A percentile compares a stretch with the other conserved stretches of the same genome.
These are phyloP conservation scores for Pseudeuparius sepicola DNA, from an alignment of 2,888 invertebrate genomes.

Conservation along the genomic window DNA sequence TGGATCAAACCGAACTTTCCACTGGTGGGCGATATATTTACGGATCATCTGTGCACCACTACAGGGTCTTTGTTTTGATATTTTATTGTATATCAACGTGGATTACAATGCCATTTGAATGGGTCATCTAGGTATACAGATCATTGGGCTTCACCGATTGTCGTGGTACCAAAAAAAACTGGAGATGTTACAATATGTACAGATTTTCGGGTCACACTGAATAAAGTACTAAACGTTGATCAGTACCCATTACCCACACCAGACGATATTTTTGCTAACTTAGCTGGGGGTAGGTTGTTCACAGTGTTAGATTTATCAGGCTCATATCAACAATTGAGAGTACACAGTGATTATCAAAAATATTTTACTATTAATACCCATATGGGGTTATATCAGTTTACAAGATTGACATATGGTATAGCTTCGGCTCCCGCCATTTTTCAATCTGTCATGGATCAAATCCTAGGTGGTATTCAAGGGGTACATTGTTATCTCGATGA, in stretches of 20 bases:
- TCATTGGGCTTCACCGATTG: not conserved
- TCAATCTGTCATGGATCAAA: constrained; percentile 21
- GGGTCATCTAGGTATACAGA: no score
- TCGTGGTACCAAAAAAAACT: no score
- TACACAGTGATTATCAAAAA: constrained; percentile 23
- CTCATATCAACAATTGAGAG: constrained; percentile 27
- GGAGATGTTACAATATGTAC: constrained; percentile 13
- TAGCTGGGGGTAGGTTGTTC: constrained; percentile 24
- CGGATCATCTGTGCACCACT: no score
- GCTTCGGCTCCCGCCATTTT: constrained; percentile 25
- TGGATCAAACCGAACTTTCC: no score
- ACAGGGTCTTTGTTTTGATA: no score
- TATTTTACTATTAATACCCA: constrained; percentile 28
- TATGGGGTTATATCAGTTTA: constrained; percentile 25
- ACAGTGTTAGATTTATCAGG: constrained; percentile 26
- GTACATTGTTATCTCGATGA: constrained; percentile 24
- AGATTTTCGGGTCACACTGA: constrained; percentile 12
- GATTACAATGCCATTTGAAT: no score
- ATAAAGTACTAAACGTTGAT: constrained; percentile 9
- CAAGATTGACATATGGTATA: constrained; percentile 26
- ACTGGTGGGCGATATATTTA: no score
- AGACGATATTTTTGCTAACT: constrained; percentile 26
- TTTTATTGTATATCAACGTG: no score
- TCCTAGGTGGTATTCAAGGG: constrained; percentile 16
- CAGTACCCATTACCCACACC: constrained; percentile 8